Conservation (phyloP, 2,888 invertebrate species). For the Ryuthela nishihirai region DNA sequence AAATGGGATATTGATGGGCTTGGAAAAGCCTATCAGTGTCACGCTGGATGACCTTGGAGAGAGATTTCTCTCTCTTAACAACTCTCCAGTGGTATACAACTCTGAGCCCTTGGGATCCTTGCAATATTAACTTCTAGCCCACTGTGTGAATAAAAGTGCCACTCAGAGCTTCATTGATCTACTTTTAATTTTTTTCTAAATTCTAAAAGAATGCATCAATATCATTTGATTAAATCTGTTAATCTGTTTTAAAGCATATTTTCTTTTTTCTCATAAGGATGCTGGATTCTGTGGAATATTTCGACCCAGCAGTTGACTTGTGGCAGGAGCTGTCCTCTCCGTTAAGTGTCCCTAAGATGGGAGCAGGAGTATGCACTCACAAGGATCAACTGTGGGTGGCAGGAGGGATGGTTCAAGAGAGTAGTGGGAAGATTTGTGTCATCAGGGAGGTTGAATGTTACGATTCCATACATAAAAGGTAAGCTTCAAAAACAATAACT, state of each 20-base stretch:
- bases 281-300: conserved; percentile 61
- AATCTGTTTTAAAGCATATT: not conserved
- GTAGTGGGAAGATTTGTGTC: conserved; percentile 51
- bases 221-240: conserved; percentile 4
- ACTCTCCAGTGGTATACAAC: no score
- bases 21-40: no score
- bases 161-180: no score
- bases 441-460: conserved; percentile 15
- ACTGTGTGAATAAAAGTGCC: no score
- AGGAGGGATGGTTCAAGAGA: conserved; percentile 61
- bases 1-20: no score
- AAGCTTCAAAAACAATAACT: not conserved
- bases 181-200: no score
- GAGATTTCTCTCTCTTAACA: no score
- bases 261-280: conserved; percentile 52
- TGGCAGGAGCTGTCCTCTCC: conserved; percentile 60
- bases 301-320: conserved; percentile 57
- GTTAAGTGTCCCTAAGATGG: conserved; percentile 61
- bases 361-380: conserved; percentile 61
- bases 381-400: conserved; percentile 67
- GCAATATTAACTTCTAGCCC: no score
- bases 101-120: no score
- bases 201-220: no score
- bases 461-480: conserved; percentile 18
- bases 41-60: no score